A percentile compares a stretch with the other conserved stretches of the same genome.
These are phyloP conservation scores for Spea multiplicata DNA, from an alignment of 2,113 vertebrate genomes.

Conservation along the genomic window DNA sequence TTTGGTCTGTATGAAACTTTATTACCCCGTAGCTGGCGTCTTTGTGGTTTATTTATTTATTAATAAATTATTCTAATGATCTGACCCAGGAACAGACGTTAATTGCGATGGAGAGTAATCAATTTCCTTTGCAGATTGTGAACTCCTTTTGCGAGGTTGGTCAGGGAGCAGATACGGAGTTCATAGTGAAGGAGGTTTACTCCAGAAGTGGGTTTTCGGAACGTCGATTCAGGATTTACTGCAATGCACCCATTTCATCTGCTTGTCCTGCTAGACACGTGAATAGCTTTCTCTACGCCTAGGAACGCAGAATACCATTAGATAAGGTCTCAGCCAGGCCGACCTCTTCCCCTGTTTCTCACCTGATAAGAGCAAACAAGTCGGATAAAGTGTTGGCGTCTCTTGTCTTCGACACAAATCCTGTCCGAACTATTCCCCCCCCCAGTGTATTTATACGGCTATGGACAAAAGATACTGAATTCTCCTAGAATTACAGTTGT, in stretches of 20 bases:
- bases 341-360: neutral
- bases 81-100: conserved; percentile 77
- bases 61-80: conserved; percentile 79
- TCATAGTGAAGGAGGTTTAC: conserved; percentile 68
- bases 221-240: conserved; percentile 52
- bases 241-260: conserved; percentile 55
- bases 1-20: conserved; percentile 64
- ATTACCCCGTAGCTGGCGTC: conserved; percentile 66
- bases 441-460: too few relatives aligned
- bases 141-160: conserved; percentile 70
- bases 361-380: conserved; percentile 11
- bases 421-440: too few relatives aligned
- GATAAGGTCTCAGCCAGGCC: conserved; percentile 4
- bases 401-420: neutral
- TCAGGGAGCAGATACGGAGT: conserved; percentile 61
- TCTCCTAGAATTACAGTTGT: too few relatives aligned
- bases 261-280: neutral
- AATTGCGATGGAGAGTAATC: conserved; percentile 81
- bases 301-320: conserved; percentile 7
- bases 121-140: conserved; percentile 76
- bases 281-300: neutral
- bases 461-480: too few relatives aligned
- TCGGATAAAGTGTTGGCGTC: neutral
- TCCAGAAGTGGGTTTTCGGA: conserved; percentile 57
- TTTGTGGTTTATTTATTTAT: conserved; percentile 45